Evolutionary conservation across 2,113 vertebrate genomes (phyloP), one percentile per base, ranked within the genome.

Genomic region (Boleophthalmus pectinirostris): DNA sequence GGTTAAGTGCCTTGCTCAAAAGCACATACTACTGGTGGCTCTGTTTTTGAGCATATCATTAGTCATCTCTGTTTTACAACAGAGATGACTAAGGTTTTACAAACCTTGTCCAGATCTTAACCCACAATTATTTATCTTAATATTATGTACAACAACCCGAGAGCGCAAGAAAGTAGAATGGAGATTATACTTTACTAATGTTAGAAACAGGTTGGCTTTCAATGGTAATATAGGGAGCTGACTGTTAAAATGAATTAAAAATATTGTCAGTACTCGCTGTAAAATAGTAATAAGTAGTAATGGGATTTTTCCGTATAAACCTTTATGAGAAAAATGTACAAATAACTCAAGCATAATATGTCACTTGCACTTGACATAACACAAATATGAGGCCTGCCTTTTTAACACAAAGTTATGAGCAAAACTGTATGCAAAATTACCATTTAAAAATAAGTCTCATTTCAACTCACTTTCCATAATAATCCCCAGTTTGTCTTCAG

Each of bases 1-100:
- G 69, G 78, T 89, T 83, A 75, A 79, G 79, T 79, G 57, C 64
- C 54, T 87, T 84, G 77, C 81, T 83, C 77, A 78, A 83, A 72
- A 75, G 72, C 78, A 83, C 18, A 12, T 15, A 15, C 25, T 72
- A 72, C 66, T 58, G 64, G 60, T 54, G 67, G 57, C 45, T 20
- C 70, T 80, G 78, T 25, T 70, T 33, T 61, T 51, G 72, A 60
- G 70, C 64, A 73, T 75, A 73, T 21, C 64, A 77, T 85, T 51
- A 23, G 72, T 85, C 70, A 72, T 68, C 68, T n/a, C 1, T 43
- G 57, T 51, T 77, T 56, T 23, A 29, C 29, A 29, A 29, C 29
- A 29, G 29, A 29, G 29, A 29, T 29, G 29, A 29, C 29, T 29
- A 29, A 29, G 33, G 57, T 46, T 77, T 56, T 23, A 56, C n/a